Base-by-base conservation (phyloP, 2,797 vertebrate species). In the Rhynchonycteris naso region DNA sequence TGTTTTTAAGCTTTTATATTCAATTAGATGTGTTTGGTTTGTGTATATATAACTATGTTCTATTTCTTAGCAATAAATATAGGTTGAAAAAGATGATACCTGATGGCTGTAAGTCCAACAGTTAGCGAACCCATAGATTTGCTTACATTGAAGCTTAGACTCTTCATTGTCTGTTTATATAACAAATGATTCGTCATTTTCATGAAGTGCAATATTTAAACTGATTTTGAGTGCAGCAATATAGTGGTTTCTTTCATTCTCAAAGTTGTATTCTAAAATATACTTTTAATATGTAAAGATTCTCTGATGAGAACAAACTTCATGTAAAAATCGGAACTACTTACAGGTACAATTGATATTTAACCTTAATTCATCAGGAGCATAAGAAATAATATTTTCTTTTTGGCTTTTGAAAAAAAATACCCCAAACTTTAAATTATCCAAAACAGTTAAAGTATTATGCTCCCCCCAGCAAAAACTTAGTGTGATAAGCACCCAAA, bases 261-360 rank as follows among this genome's bases (percentile, higher is more conserved):
- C 14, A 35, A 38, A 59, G 47, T 75, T 59, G 3, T 33, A 38
- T 66, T 82, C 30, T 66, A 83, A 89, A 91, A 22, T 26, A 56
- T 86, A 24, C 19, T 66, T 94, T 92, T 59, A 30, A 61, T 75
- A 33, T 69, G 33, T 80, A 81, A 93, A 88, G 50, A 90, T 72
- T 43, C 43, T 47, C 16, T 85, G 28, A 75, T 76, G 35, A 50
- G 26, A 91, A 69, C 50, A 74, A 74, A 92, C 47, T 56, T 81
- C 72, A 38, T 69, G n/a, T 69, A 91, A 90, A 92, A 81, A 76
- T 56, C 50, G 11, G 15, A 88, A 82, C 54, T 81, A 4, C 43
- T 79, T 52, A 84, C 56, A 89, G 59, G n/a, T 85, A 56, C 35
- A 71, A 30, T 66, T 52, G 58, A 24, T 82, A 35, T 61, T 35